phyloP scores from a whole-genome alignment of 1,140 invertebrate species.

The Polypedilum vanderplanki region DNA sequence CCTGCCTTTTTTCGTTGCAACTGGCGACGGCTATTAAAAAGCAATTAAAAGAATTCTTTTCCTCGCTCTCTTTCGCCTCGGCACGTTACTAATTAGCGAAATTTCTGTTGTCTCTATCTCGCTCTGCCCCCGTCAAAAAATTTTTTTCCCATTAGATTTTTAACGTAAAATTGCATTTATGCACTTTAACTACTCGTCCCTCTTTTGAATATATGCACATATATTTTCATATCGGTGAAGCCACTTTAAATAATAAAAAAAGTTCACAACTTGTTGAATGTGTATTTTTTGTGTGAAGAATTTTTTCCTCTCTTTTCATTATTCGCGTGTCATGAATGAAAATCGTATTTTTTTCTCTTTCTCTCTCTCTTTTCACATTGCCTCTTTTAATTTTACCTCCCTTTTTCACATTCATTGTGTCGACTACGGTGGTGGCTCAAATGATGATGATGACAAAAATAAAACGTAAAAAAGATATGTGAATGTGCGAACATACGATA shows the following conservation, averaged over 20 bases:
- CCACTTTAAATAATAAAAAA: constrained; percentile 13
- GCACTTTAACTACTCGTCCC: background rate
- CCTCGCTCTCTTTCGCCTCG: no score
- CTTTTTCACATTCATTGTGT: background rate
- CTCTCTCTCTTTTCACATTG: background rate
- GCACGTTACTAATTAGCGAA: background rate
- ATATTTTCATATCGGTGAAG: background rate
- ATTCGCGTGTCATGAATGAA: constrained; percentile 17
- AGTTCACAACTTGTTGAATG: constrained; percentile 17
- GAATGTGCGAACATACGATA: no score
- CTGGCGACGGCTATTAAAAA: constrained; percentile 11
- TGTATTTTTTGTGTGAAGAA: background rate
- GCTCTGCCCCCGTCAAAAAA: background rate
- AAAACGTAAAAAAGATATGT: no score
- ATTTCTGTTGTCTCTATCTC: background rate
- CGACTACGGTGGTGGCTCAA: no score
- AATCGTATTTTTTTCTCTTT: background rate
- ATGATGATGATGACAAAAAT: no score
- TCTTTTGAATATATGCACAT: background rate
- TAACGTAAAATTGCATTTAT: background rate
- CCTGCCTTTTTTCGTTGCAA: background rate
- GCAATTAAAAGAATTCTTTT: constrained; percentile 7
- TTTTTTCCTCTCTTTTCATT: constrained; percentile 4
- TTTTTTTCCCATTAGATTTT: background rate
- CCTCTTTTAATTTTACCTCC: background rate